Evolutionary conservation across 2,797 vertebrate species (phyloP).

Genomic region (Neoniphon sammara): DNA sequence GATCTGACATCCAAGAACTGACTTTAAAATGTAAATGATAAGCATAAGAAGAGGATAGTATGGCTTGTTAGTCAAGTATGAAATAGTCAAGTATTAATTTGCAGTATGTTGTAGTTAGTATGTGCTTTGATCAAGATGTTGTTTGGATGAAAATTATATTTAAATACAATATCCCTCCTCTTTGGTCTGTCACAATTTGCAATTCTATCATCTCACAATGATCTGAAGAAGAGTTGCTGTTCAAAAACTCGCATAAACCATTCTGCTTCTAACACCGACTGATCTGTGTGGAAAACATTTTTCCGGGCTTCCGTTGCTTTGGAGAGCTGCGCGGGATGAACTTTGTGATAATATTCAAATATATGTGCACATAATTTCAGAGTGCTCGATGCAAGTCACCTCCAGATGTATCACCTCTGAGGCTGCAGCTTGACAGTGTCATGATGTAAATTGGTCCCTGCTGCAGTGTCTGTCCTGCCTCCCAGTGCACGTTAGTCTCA

Average conservation of each 20-base stretch:
- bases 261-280: background rate
- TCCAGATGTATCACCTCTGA: slow-evolving; percentile 74
- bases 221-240: slow-evolving; percentile 25
- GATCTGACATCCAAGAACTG: slow-evolving; percentile 39
- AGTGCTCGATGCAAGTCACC: slow-evolving; percentile 63
- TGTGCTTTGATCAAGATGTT: slow-evolving; percentile 35
- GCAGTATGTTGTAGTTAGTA: slow-evolving; percentile 22
- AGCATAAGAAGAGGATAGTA: background rate
- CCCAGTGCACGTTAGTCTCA: slow-evolving; percentile 56
- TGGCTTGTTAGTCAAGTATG: slow-evolving; percentile 30
- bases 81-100: slow-evolving; percentile 28
- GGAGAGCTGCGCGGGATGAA: slow-evolving; percentile 53
- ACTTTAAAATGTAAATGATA: slow-evolving; percentile 34
- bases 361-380: slow-evolving; percentile 69
- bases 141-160: slow-evolving; percentile 10
- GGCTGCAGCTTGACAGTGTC: slow-evolving; percentile 70
- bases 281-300: slow-evolving; percentile 45
- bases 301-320: slow-evolving; percentile 41
- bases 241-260: slow-evolving; percentile 6
- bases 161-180: slow-evolving; percentile 18
- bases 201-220: slow-evolving; percentile 23
- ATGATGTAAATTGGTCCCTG: slow-evolving; percentile 76
- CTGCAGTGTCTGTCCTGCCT: slow-evolving; percentile 65
- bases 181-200: background rate
- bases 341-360: slow-evolving; percentile 72